Percentiles rank a stretch among this genome's conserved stretches.
phyloP scores from a whole-genome alignment of 2,888 invertebrate genomes.

The Girardia tigrina region DNA sequence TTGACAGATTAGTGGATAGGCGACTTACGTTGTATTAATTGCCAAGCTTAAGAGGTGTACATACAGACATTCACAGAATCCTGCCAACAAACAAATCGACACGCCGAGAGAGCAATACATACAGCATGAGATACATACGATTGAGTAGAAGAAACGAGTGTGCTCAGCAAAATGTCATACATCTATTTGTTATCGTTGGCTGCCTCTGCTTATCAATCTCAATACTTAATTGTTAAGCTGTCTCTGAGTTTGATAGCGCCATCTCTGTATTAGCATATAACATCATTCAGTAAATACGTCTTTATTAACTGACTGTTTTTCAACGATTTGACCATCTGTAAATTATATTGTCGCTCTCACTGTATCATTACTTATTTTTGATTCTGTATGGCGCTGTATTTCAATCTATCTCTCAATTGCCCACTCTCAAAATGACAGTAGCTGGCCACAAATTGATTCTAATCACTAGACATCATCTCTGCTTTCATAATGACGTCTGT shows the following conservation, averaged over 20 bases:
- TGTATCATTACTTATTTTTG: conserved; percentile 23
- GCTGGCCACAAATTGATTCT: conserved; percentile 23
- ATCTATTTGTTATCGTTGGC: conserved; percentile 23
- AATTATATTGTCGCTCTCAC: conserved; percentile 16
- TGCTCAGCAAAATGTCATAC: neutral
- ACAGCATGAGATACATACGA: neutral
- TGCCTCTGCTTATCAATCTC: conserved; percentile 20
- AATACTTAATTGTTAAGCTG: conserved; percentile 4
- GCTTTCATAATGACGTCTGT: conserved; percentile 23
- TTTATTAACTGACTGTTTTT: conserved; percentile 23
- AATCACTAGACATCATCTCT: conserved; percentile 20
- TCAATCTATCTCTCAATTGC: conserved; percentile 23
- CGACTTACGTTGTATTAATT: neutral
- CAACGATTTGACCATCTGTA: conserved; percentile 19
- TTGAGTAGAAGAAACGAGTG: conserved; percentile 4
- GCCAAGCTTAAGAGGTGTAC: neutral
- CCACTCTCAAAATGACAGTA: conserved; percentile 18
- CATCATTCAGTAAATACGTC: neutral
- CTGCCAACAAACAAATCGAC: no score
- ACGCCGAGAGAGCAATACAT: neutral
- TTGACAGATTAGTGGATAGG: neutral
- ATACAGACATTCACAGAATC: no score
- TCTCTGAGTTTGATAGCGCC: conserved; percentile 17
- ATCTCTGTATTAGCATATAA: conserved; percentile 19
- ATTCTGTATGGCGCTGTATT: conserved; percentile 23